Percentiles rank a stretch among this genome's conserved stretches.
These are phyloP conservation scores for Oligia strigilis DNA, from an alignment of 2,888 invertebrate species.

Conservation along the genomic window DNA sequence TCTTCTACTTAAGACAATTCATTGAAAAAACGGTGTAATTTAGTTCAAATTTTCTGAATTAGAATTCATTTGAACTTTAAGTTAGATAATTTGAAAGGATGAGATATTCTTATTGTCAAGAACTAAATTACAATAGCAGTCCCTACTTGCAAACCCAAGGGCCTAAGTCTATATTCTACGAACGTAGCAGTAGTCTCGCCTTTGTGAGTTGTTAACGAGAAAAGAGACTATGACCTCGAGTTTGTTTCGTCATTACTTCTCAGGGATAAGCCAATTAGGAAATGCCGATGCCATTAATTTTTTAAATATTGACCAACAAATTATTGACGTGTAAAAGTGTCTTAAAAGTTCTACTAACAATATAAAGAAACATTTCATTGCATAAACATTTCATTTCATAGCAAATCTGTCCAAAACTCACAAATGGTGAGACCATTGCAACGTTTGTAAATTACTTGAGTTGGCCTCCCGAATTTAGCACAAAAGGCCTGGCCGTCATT, in stretches of 20 bases:
- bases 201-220: background rate
- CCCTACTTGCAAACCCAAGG: slow-evolving; percentile 8
- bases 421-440: background rate
- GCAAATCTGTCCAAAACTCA: background rate
- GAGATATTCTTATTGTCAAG: background rate
- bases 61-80: background rate
- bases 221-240: background rate
- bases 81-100: background rate
- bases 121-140: background rate
- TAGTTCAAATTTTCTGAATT: background rate
- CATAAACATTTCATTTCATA: no score
- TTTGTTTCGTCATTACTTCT: background rate
- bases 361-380: no score
- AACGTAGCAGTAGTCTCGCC: background rate
- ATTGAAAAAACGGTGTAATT: background rate
- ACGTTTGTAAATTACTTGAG: background rate
- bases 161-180: background rate
- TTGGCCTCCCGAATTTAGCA: background rate
- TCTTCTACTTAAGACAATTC: background rate
- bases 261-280: background rate
- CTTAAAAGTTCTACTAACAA: no score
- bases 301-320: no score
- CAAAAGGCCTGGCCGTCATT: background rate
- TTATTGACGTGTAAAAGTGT: no score
- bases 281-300: background rate